phyloP scores from a whole-genome alignment of 2,113 vertebrate species.

The Megaceryle maxima region DNA sequence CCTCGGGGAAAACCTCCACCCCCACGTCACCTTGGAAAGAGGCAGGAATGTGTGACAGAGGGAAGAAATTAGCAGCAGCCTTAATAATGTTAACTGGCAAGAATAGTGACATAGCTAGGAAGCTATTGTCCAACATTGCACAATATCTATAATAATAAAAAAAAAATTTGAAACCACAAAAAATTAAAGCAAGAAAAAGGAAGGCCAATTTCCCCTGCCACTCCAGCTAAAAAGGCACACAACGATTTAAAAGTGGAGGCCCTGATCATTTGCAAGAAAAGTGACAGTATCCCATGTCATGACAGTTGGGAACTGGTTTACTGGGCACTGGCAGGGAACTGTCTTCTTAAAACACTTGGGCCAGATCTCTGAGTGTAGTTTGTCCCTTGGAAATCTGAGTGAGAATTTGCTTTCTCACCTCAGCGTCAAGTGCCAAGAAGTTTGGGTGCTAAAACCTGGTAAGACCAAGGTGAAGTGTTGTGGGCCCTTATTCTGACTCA shows the following conservation, averaged over 20 bases:
- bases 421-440: not conserved
- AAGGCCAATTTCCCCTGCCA: conserved; percentile 5
- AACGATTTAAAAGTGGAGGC: not conserved
- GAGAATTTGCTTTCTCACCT: not conserved
- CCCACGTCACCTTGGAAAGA: not conserved
- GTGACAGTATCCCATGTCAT: not conserved
- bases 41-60: not conserved
- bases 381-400: not conserved
- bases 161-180: not conserved
- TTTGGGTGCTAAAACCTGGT: not conserved
- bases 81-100: conserved; percentile 37
- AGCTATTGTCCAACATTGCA: conserved; percentile 33
- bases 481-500: not conserved
- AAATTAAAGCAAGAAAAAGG: not conserved
- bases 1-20: not conserved
- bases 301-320: not conserved
- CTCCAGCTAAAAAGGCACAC: not conserved
- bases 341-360: not conserved
- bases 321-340: not conserved
- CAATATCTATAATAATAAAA: conserved; percentile 4
- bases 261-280: not conserved
- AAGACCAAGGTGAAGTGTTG: not conserved
- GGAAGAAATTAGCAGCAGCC: conserved; percentile 32
- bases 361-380: not conserved
- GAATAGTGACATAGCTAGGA: conserved; percentile 34